A percentile compares a stretch with the other conserved stretches of the same genome.
Evolutionary conservation across 2,797 vertebrate genomes (phyloP).

Genomic region (Pampus argenteus): DNA sequence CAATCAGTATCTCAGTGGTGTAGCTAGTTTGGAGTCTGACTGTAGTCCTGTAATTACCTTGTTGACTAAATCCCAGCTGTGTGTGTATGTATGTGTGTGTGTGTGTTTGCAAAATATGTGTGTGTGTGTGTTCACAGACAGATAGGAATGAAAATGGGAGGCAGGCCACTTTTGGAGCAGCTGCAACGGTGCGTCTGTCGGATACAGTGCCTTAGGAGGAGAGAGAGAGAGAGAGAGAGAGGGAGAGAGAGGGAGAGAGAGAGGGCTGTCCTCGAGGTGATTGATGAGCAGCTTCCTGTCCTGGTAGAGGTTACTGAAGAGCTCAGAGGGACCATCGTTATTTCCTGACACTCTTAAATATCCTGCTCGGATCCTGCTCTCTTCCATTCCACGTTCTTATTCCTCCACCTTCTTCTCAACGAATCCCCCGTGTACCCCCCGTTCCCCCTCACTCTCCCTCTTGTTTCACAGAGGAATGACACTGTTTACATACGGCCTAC

Average conservation of each 20-base stretch:
- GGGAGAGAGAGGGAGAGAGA: slow-evolving; percentile 22
- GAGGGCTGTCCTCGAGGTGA: slow-evolving; percentile 57
- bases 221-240: slow-evolving; percentile 28
- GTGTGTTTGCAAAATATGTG: slow-evolving; percentile 15
- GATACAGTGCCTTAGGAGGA: slow-evolving; percentile 57
- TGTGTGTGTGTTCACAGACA: slow-evolving; percentile 47
- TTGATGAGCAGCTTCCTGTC: slow-evolving; percentile 72
- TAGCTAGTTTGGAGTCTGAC: slow-evolving; percentile 46
- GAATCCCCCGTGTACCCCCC: slow-evolving; percentile 2
- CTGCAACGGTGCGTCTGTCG: slow-evolving; percentile 47
- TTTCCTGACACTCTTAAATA: no score
- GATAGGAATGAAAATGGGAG: slow-evolving; percentile 74
- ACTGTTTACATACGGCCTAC: slow-evolving; percentile 57
- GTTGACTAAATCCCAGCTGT: slow-evolving; percentile 63
- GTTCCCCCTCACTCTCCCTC: slow-evolving; percentile 8
- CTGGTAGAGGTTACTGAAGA: no score
- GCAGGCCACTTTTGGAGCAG: slow-evolving; percentile 60
- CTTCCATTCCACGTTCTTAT: slow-evolving; percentile 22
- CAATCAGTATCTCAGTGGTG: slow-evolving; percentile 54
- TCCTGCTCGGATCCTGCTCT: no score
- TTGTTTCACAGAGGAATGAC: slow-evolving; percentile 54
- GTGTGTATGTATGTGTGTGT: slow-evolving; percentile 27
- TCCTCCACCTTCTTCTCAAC: slow-evolving; percentile 10
- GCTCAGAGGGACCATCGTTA: no score
- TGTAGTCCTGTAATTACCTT: slow-evolving; percentile 73